Evolutionary conservation across 2,113 vertebrate species (phyloP), one percentile per base, ranked within the genome.

Genomic region (Nycticorax nycticorax): DNA sequence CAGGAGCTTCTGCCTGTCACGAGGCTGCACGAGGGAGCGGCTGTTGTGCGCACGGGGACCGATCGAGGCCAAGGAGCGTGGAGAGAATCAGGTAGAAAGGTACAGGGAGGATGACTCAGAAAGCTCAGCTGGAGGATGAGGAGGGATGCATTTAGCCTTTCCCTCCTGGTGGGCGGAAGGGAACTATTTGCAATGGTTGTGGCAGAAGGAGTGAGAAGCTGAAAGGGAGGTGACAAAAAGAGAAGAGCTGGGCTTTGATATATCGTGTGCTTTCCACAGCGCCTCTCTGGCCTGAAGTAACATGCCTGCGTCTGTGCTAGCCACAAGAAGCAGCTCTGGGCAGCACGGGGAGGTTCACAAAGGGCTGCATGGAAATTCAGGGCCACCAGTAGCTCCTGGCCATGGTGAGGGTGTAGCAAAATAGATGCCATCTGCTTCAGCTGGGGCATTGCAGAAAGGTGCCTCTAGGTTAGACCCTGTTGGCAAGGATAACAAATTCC

Each of bases 1-100:
- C 0, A 0, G 0, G 21, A 1, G n/a, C 48, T 24, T 9, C 48
- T 56, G 57, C 76, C 62, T 9, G 2, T 17, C 64, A 3, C 0
- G 2, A 27, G 63, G 50, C 47, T 32, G 57, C 9, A 2, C 47
- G 1, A 21, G 35, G 64, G 43, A 60, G 41, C 5, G 3, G 30
- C 76, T 37, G 71, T 16, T 2, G 3, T 16, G 35, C 2, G 5
- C 0, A 0, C 1, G 30, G 89, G 33, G 74, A 28, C 67, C 11
- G 76, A 56, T 24, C 68, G 4, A 81, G 75, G 88, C 48, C 75
- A 14, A 15, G 33, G 57, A 75, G 57, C 75, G 30, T 56, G 39
- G 55, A 41, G n/a, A 84, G 57, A 53, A 41, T 28, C 20, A 22
- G 64, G 62, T 37, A 63, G 47, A 35, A 50, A 20, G 0, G 13